Evolutionary conservation across 1,140 invertebrate genomes (phyloP).

Genomic region (Dreissena polymorpha): DNA sequence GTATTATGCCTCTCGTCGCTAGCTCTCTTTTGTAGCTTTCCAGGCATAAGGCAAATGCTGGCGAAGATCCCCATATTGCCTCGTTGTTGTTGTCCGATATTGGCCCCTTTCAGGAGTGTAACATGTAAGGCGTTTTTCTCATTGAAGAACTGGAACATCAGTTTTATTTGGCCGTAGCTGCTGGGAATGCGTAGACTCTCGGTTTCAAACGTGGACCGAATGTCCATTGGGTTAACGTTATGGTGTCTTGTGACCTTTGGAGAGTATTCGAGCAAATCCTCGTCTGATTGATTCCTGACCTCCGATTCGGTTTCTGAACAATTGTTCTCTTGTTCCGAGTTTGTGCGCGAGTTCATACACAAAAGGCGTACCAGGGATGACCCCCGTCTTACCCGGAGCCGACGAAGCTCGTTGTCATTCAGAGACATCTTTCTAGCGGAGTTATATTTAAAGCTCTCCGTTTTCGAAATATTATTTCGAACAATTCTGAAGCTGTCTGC

Average conservation of each 20-base stretch:
- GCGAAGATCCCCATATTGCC: constrained; percentile 34
- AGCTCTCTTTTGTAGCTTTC: constrained; percentile 19
- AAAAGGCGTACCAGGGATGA: constrained; percentile 32
- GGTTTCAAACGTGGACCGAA: constrained; percentile 42
- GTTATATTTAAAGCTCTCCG: neutral
- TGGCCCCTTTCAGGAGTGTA: constrained; percentile 33
- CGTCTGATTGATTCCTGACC: neutral
- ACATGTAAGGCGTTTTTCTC: constrained; percentile 28
- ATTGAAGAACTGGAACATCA: constrained; percentile 49
- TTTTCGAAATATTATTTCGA: constrained; percentile 10
- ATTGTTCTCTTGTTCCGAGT: constrained; percentile 2
- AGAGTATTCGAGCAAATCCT: constrained; percentile 10
- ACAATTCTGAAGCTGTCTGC: constrained; percentile 16
- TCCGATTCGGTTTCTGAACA: neutral
- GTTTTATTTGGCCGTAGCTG: constrained; percentile 45
- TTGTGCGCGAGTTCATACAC: neutral
- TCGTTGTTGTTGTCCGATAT: neutral
- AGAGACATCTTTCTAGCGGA: constrained; percentile 25
- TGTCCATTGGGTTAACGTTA: neutral
- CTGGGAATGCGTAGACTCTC: constrained; percentile 18
- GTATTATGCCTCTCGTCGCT: constrained; percentile 17
- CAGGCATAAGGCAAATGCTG: constrained; percentile 46
- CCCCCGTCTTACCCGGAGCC: constrained; percentile 4
- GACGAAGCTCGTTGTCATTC: constrained; percentile 37
- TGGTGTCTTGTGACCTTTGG: constrained; percentile 36